A percentile compares a stretch with the other conserved stretches of the same genome.
phyloP scores from a whole-genome alignment of 2,888 invertebrate species.

The Caenorhabditis angaria region DNA sequence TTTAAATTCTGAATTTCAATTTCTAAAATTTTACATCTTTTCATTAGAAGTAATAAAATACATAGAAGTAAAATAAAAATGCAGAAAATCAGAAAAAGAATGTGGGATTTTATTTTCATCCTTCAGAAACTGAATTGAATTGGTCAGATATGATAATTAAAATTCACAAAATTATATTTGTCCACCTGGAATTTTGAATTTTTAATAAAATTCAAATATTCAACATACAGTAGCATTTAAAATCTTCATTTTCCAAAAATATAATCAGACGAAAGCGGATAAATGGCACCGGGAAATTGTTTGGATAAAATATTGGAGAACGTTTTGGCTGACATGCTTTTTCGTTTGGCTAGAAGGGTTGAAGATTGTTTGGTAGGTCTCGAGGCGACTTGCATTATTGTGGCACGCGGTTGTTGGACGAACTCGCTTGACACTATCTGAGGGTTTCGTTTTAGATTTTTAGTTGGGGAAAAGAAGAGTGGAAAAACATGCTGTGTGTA shows the following conservation, averaged over 20 bases:
- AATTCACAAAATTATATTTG: not conserved
- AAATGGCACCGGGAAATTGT: constrained; percentile 51
- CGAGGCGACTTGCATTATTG: not conserved
- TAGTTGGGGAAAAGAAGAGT: constrained; percentile 9
- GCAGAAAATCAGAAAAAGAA: not conserved
- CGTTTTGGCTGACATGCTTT: constrained; percentile 5
- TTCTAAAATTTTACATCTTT: constrained; percentile 26
- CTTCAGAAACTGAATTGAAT: not conserved
- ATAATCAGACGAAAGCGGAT: constrained; percentile 52
- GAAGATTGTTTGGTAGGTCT: not conserved
- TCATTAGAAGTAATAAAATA: constrained; percentile 9
- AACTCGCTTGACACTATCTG: not conserved
- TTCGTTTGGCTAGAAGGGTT: not conserved
- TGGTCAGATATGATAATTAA: not conserved
- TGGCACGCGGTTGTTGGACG: not conserved
- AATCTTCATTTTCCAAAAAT: constrained; percentile 18
- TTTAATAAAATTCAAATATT: not conserved
- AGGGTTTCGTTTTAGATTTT: not conserved
- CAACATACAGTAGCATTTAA: too few relatives aligned
- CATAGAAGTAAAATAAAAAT: not conserved
- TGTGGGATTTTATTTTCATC: not conserved
- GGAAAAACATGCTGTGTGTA: too few relatives aligned
- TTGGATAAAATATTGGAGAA: constrained; percentile 2
- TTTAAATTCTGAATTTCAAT: not conserved
- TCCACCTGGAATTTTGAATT: not conserved